Evolutionary conservation across 2,888 invertebrate genomes (phyloP).

Genomic region (Agrilus mali): DNA sequence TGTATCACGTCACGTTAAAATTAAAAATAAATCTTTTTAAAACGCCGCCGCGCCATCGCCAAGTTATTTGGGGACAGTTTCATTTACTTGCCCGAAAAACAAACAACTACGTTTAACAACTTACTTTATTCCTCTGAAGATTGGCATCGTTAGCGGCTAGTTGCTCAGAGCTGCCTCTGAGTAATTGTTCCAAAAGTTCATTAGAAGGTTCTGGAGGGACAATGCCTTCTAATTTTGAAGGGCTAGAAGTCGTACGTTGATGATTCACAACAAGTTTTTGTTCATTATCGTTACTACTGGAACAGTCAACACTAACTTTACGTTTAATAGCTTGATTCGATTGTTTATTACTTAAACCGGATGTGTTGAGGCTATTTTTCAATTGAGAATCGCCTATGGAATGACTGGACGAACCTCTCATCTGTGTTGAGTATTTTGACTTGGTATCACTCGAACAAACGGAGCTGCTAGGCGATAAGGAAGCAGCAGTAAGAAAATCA

Average conservation of each 20-base stretch:
- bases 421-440: constrained; percentile 20
- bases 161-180: constrained; percentile 70
- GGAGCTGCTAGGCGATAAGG: constrained; percentile 21
- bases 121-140: constrained; percentile 27
- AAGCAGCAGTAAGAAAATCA: constrained; percentile 18
- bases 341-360: constrained; percentile 17
- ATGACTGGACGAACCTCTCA: constrained; percentile 38
- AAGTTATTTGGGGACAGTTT: too few species aligned
- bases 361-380: constrained; percentile 18
- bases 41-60: not conserved
- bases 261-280: constrained; percentile 44
- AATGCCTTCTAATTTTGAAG: constrained; percentile 59
- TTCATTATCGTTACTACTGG: constrained; percentile 29
- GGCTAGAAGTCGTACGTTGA: constrained; percentile 67
- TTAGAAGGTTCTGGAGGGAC: constrained; percentile 39
- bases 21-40: not conserved
- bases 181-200: constrained; percentile 62
- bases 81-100: too few species aligned
- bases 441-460: constrained; percentile 21
- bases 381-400: constrained; percentile 42
- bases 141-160: constrained; percentile 45
- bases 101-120: constrained; percentile 12
- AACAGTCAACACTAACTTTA: constrained; percentile 27
- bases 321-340: constrained; percentile 20
- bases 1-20: too few species aligned